Conservation (phyloP, 1,140 invertebrate genomes). For the Yoshiicerus persimilis region DNA sequence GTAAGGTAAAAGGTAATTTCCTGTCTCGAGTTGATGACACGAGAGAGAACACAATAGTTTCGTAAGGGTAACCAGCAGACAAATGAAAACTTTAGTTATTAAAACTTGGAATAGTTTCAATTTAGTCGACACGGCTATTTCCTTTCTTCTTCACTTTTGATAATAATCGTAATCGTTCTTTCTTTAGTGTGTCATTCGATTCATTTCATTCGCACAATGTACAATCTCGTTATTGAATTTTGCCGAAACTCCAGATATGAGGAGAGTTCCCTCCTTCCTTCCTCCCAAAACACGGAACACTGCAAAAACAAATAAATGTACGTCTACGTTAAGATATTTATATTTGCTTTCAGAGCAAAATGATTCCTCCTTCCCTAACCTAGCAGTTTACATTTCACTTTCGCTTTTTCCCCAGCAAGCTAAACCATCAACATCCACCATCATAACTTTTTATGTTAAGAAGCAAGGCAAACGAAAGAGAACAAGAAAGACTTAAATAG, state of each 20-base stretch:
- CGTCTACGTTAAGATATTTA: neutral
- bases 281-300: neutral
- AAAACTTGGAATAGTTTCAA: constrained; percentile 15
- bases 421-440: neutral
- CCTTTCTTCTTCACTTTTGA: constrained; percentile 5
- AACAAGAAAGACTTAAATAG: neutral
- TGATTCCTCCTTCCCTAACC: neutral
- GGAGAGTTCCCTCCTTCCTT: neutral
- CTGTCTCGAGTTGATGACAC: constrained; percentile 14
- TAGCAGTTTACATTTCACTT: neutral
- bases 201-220: neutral
- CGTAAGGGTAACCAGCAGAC: neutral
- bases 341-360: neutral
- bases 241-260: neutral
- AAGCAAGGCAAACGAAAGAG: neutral
- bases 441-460: constrained; percentile 21
- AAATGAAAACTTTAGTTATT: constrained; percentile 22
- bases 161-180: constrained; percentile 18
- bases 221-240: constrained; percentile 9
- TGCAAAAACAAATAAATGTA: constrained; percentile 9
- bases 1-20: constrained; percentile 10
- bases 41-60: constrained; percentile 3
- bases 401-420: neutral
- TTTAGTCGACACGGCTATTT: neutral
- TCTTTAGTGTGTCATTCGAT: constrained; percentile 8